Base-by-base conservation (phyloP, 1,140 invertebrate genomes). In the Trichonephila clavata region DNA sequence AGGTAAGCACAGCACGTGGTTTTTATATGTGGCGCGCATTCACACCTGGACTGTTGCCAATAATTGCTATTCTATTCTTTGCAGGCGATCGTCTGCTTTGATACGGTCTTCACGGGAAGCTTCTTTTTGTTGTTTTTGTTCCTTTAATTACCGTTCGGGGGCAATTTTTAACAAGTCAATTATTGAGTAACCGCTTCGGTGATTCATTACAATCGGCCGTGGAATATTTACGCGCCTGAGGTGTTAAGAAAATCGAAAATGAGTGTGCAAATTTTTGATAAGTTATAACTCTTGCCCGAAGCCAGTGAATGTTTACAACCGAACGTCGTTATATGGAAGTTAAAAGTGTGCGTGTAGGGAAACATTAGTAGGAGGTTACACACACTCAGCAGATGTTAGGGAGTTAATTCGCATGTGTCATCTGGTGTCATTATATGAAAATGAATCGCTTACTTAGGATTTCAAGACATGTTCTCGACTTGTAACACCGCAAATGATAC, bases 1-100 rank as follows among this genome's bases (percentile, higher is more conserved):
- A 92, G 91, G 91, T 92, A 92, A 92, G 91, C 83, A 50, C 63
- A 68, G 80, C 91, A 92, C 91, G 91, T 92, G 91, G 61, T 92
- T 86, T 86, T 86, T 86, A 50, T 92, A 57, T 27, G 14, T 86
- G 65, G 65, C 65, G 65, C 65, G 65, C 65, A 24, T 59, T 68
- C 83, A 50, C 91, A 86, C 91, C 84, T 92, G 91, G 84, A 71
- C 63, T 14, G 91, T 65, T 68, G 91, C 91, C 81, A 86, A 86
- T 60, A 59, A 39, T 61, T 43, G n/a, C 10, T 10, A 10, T 60
- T 18, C 68, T 63, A 81, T 90, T 81, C 77, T 59, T 90, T 90
- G 65, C 43, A 24, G 24, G 89, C 60, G 80, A 92, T 84, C 77
- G 77, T 65, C 59, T 84, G 77, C 65, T 50, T 50, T 50, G 60